phyloP scores from a whole-genome alignment of 2,113 vertebrate species.

The Phylloscopus trochiloides region DNA sequence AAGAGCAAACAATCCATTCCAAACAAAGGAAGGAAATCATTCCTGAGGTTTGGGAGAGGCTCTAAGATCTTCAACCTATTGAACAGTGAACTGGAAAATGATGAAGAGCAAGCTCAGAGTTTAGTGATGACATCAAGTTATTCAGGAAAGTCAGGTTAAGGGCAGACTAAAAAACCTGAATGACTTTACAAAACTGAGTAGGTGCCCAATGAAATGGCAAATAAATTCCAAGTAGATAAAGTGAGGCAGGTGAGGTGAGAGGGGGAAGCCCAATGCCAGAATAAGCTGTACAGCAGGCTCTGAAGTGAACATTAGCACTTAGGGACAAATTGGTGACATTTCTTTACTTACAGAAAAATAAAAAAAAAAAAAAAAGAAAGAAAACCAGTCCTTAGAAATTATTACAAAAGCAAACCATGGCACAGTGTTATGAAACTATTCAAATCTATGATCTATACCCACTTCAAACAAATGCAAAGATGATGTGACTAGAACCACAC shows the following conservation, averaged over 20 bases:
- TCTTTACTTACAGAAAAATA: neutral
- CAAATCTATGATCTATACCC: neutral
- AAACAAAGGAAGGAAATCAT: neutral
- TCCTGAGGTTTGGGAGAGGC: neutral
- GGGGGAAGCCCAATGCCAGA: neutral
- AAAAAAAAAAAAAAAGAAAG: too few species aligned
- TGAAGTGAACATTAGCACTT: neutral
- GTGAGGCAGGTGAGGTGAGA: rapidly evolving
- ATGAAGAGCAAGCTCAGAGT: neutral
- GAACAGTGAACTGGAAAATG: neutral
- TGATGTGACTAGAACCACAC: neutral
- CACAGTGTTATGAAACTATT: neutral
- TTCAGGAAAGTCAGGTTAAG: neutral
- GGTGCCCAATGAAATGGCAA: neutral
- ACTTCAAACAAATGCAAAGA: neutral
- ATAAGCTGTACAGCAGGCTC: neutral
- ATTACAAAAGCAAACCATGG: neutral
- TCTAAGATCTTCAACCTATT: neutral
- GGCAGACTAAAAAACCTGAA: neutral
- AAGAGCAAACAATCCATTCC: neutral
- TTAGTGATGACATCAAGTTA: neutral
- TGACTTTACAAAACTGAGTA: neutral
- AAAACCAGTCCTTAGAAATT: neutral
- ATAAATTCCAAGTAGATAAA: neutral
- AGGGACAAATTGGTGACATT: neutral